These are phyloP conservation scores for Meandrusa payeni DNA, from an alignment of 2,888 invertebrate genomes.

Conservation along the genomic window DNA sequence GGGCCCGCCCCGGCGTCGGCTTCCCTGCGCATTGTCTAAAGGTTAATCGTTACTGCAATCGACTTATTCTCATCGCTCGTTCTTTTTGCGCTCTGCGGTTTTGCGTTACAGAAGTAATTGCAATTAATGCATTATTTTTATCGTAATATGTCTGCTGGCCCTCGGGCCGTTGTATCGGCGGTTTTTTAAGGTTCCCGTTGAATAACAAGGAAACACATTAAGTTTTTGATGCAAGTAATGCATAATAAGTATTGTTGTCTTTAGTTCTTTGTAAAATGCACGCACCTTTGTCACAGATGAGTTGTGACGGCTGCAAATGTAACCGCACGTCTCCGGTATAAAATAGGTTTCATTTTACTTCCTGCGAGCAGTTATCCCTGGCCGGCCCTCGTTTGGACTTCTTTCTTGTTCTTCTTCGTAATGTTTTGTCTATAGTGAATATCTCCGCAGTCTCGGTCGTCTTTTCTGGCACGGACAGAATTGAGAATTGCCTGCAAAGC, in stretches of 20 bases:
- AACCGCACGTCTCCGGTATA: neutral
- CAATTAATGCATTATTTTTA: slow-evolving; percentile 21
- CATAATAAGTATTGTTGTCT: slow-evolving; percentile 17
- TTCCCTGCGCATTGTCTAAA: slow-evolving; percentile 30
- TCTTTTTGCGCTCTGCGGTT: slow-evolving; percentile 23
- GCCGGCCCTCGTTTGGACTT: no score
- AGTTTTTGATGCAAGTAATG: slow-evolving; percentile 17
- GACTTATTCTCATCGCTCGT: slow-evolving; percentile 26
- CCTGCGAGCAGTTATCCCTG: no score
- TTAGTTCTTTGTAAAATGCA: slow-evolving; percentile 10
- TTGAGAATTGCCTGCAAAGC: no score
- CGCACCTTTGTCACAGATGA: slow-evolving; percentile 9
- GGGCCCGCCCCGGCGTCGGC: no score
- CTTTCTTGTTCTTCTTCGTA: no score
- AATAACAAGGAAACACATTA: slow-evolving; percentile 21
- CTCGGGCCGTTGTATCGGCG: slow-evolving; percentile 20
- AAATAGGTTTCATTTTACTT: no score
- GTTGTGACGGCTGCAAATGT: slow-evolving; percentile 1
- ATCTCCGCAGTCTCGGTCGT: no score
- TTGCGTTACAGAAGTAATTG: slow-evolving; percentile 21
- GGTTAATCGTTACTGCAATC: slow-evolving; percentile 34
- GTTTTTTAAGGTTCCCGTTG: slow-evolving; percentile 11
- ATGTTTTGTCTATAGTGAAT: no score
- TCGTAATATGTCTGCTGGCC: slow-evolving; percentile 12
- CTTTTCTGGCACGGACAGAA: no score